Evolutionary conservation across 2,113 vertebrate genomes (phyloP).

Genomic region (Danionella cerebrum): DNA sequence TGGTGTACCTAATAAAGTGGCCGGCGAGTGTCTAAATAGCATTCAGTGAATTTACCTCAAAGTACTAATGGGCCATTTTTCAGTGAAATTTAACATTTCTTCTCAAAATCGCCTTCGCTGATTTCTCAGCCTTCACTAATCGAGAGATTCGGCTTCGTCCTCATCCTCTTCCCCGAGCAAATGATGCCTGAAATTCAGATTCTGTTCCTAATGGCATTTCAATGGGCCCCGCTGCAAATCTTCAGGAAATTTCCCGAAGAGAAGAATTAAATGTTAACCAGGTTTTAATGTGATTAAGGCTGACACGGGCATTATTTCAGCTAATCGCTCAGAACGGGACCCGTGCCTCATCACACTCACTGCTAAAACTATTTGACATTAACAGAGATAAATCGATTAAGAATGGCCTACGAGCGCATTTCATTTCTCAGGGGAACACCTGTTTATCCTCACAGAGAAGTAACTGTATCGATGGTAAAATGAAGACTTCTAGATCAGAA

Average conservation of each 20-base stretch:
- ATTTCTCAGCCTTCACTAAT: conserved; percentile 84
- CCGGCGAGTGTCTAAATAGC: no score
- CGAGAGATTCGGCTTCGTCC: conserved; percentile 98
- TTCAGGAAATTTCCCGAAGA: conserved; percentile 99
- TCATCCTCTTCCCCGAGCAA: conserved; percentile 88
- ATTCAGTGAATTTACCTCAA: no score
- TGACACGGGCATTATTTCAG: conserved; percentile 99
- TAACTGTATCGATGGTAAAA: no score
- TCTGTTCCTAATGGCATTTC: conserved; percentile 99
- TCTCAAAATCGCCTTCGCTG: no score
- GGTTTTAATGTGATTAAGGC: conserved; percentile 99
- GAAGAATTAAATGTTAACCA: conserved; percentile 99
- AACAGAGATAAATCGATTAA: conserved; percentile 16
- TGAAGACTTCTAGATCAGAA: no score
- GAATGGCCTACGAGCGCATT: background rate
- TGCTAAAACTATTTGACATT: background rate
- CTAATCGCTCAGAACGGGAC: conserved; percentile 93
- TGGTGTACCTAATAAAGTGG: no score
- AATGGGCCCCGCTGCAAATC: conserved; percentile 99
- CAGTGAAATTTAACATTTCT: no score
- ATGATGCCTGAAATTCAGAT: conserved; percentile 99
- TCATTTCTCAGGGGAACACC: no score
- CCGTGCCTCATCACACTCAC: background rate
- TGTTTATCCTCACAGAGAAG: no score
- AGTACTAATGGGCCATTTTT: no score